These are phyloP conservation scores for Scaptomyza parva DNA, from an alignment of 2,888 invertebrate species.

Conservation along the genomic window DNA sequence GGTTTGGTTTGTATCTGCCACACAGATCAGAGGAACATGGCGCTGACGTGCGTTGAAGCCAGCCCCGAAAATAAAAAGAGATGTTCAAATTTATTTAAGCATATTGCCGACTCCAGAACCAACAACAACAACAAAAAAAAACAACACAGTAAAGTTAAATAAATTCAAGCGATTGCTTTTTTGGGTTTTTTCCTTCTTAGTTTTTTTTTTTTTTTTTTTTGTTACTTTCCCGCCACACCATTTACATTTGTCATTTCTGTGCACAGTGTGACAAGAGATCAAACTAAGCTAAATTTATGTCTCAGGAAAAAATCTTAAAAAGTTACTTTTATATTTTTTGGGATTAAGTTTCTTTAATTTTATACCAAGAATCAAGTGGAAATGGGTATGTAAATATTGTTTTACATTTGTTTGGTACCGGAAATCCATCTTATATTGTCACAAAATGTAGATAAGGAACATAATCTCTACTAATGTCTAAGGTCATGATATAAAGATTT, in stretches of 20 bases:
- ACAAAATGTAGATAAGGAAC: too few relatives aligned
- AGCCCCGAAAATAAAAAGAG: conserved; percentile 40
- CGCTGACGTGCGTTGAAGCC: conserved; percentile 63
- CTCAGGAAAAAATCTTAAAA: too few relatives aligned
- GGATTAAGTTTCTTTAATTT: too few relatives aligned
- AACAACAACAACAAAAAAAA: conserved; percentile 35
- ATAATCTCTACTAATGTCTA: too few relatives aligned
- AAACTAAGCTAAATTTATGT: too few relatives aligned
- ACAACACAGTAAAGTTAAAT: conserved; percentile 59
- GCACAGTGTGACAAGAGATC: conserved; percentile 44
- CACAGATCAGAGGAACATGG: conserved; percentile 67
- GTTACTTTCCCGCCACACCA: conserved; percentile 44
- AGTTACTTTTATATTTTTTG: too few relatives aligned
- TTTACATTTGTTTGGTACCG: too few relatives aligned
- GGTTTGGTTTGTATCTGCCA: conserved; percentile 53
- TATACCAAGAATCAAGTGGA: too few relatives aligned
- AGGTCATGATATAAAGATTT: too few relatives aligned
- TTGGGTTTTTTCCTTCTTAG: too few relatives aligned
- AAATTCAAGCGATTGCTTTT: conserved; percentile 68
- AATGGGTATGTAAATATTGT: too few relatives aligned
- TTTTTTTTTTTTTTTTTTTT: conserved; percentile 13
- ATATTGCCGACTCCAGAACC: conserved; percentile 45
- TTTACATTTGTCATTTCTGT: conserved; percentile 73
- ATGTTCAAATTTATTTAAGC: conserved; percentile 74
- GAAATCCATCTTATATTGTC: too few relatives aligned